Evolutionary conservation across 2,113 vertebrate species (phyloP).

Genomic region (Microtus montanus): DNA sequence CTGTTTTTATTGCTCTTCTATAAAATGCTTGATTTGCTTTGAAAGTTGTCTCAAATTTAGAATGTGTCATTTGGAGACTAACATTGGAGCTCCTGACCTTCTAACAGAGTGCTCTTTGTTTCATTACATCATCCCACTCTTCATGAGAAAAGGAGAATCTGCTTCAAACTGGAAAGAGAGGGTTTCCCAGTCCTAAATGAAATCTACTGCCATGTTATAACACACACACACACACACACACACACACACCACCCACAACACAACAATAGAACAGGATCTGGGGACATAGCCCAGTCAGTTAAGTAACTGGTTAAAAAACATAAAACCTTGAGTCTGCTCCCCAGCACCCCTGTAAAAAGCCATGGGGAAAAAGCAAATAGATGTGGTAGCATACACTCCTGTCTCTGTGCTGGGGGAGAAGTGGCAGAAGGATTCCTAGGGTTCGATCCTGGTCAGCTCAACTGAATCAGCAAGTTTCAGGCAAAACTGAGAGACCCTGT

Average conservation of each 20-base stretch:
- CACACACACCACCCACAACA: not conserved
- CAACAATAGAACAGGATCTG: not conserved
- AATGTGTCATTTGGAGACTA: constrained; percentile 10
- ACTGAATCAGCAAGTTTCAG: not conserved
- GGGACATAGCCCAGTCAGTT: not conserved
- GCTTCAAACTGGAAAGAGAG: not conserved
- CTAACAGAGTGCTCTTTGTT: not conserved
- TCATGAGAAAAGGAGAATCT: constrained; percentile 5
- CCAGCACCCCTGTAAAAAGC: no score
- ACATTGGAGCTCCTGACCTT: not conserved
- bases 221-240: not conserved
- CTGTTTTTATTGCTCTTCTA: not conserved
- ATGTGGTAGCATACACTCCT: not conserved
- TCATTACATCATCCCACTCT: not conserved
- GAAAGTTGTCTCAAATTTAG: not conserved
- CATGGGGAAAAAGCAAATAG: not conserved
- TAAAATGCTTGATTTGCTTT: not conserved
- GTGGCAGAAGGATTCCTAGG: not conserved
- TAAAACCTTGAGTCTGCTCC: not conserved
- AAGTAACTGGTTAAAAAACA: not conserved
- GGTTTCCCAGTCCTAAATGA: not conserved
- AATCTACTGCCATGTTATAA: not conserved
- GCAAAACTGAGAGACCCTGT: no score
- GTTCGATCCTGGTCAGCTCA: not conserved
- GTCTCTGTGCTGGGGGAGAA: not conserved